These are phyloP conservation scores for Nyctibius bracteatus DNA, from an alignment of 2,113 vertebrate species.

Conservation along the genomic window DNA sequence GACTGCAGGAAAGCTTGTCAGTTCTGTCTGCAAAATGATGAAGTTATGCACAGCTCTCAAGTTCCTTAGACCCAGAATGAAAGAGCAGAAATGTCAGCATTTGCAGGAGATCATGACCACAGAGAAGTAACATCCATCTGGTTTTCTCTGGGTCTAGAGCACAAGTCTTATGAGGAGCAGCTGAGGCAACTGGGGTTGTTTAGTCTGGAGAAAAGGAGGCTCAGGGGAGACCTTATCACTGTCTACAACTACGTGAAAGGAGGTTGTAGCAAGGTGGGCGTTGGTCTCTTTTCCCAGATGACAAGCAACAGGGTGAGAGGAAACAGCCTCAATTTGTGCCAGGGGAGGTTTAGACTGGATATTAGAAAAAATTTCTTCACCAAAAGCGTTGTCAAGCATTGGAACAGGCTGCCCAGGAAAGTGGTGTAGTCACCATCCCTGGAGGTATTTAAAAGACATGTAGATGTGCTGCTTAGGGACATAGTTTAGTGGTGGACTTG, in stretches of 20 bases:
- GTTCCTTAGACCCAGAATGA: background rate
- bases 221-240: too few relatives aligned
- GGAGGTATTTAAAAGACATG: background rate
- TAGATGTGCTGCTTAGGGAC: background rate
- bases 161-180: background rate
- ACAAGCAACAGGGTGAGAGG: too few relatives aligned
- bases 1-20: background rate
- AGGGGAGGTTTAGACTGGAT: too few relatives aligned
- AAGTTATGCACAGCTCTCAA: background rate
- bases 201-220: too few relatives aligned
- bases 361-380: too few relatives aligned
- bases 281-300: too few relatives aligned
- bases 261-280: too few relatives aligned
- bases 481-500: background rate
- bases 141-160: background rate
- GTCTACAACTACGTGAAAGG: too few relatives aligned
- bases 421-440: background rate
- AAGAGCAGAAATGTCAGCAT: background rate
- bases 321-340: too few relatives aligned
- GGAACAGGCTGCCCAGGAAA: background rate
- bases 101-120: background rate
- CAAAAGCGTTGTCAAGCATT: background rate
- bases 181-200: background rate
- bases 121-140: background rate
- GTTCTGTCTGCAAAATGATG: background rate